phyloP scores from a whole-genome alignment of 2,113 vertebrate genomes.

The Morone saxatilis region DNA sequence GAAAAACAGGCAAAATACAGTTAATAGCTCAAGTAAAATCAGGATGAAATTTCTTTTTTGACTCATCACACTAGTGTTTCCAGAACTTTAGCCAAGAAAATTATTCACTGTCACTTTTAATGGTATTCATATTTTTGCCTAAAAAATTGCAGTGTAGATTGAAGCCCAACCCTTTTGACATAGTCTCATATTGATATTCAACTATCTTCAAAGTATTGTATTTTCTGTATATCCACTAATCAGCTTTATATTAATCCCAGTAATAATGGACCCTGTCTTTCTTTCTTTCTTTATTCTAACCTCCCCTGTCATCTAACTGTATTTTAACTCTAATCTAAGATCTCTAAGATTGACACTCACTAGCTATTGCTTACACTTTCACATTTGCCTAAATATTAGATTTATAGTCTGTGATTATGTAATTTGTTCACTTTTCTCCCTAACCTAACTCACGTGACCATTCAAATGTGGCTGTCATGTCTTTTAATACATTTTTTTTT shows the following conservation, averaged over 20 bases:
- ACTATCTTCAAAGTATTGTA: neutral
- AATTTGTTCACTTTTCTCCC: too few relatives aligned
- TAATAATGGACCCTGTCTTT: neutral
- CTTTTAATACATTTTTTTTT: neutral
- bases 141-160: neutral
- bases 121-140: neutral
- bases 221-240: neutral
- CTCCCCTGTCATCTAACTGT: too few relatives aligned
- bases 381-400: too few relatives aligned
- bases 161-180: neutral
- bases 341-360: too few relatives aligned
- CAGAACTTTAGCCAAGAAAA: neutral
- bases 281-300: constrained; percentile 2
- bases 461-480: neutral
- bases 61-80: neutral
- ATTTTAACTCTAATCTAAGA: too few relatives aligned
- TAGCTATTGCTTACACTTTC: too few relatives aligned
- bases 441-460: too few relatives aligned
- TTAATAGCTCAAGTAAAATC: neutral
- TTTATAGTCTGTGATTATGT: too few relatives aligned
- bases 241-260: neutral
- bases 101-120: neutral
- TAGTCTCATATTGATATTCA: neutral
- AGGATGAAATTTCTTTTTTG: constrained; percentile 3
- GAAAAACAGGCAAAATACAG: neutral